Base-by-base conservation (phyloP, 2,888 invertebrate species). In the Tridacna gigas region DNA sequence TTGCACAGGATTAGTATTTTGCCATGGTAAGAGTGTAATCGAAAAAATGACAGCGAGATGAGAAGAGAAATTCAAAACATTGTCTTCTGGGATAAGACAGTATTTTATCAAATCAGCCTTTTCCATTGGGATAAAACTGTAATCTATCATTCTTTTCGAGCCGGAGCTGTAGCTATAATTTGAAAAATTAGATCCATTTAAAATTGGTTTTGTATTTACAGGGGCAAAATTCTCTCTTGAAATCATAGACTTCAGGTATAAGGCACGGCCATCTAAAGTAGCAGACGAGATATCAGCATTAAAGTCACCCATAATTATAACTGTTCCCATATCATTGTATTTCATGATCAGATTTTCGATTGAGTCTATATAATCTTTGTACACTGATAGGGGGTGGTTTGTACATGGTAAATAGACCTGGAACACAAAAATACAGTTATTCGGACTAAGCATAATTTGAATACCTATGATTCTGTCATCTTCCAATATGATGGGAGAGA, bases 401-500 rank as follows among this genome's bases (percentile, higher is more conserved):
- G 66, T 28, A 77, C 67, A 77, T 4, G 77, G 77, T 18, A 77
- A 7, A 51, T 77, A 77, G 20, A 77, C 37, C 20, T 77, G 77
- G 25, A 77, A 69, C 18, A 77, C 26, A 56, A 18, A 69, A 13
- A 77, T 12, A 47, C 26, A 66, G 26, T 26, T 56, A 18, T 65
- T 28, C 20, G 26, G 69, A 26, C 26, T 37, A 26, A 56, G 13
- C 60, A 67, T 28, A 28, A 77, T 13, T 56, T 77, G 77, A 9
- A 77, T 77, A 26, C 77, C 77, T 12, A 77, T 69, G 20, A 67
- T 65, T 37, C 51, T 28, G 18, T 77, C 56, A 56, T 48, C n/a
- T 18, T 67, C 26, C 15, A 67, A 25, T 4, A 66, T 48, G 7
- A 77, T 28, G 4, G 60, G 67, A 13, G 51, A 20, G 9, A 67